Evolutionary conservation across 2,888 invertebrate genomes (phyloP), one percentile per base, ranked within the genome.

Genomic region (Diplazon laetatorius): DNA sequence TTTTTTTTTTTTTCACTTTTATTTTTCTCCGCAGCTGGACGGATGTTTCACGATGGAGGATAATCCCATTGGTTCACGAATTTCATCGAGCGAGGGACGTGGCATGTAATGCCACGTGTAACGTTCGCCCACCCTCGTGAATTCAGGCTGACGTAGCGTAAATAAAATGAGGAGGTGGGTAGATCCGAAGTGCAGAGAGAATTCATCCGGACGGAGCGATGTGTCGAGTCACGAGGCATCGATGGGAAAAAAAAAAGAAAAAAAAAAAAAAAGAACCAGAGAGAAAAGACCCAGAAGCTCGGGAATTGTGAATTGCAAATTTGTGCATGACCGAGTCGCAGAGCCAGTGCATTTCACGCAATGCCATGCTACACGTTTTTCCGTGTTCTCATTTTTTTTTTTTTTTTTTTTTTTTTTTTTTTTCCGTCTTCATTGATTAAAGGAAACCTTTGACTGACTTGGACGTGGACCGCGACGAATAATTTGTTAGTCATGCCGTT

Each of bases 221-320:
- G 42, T 30, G 66, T 16, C 42, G 25, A 39, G 55, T 42, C 12
- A 42, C 52, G 37, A 0, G 12, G 25, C 10, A 10, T 25, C 10
- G 16, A 20, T 9, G 44, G 16, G 20, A 46, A n/a, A 30, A 46
- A 16, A 35, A 14, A 16, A 22, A 35, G 16, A 25, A 35, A 35
- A 12, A 4, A 12, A 12, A n/a, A 35, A 20, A n/a, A n/a, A n/a
- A n/a, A n/a, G n/a, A n/a, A n/a, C n/a, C n/a, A n/a, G n/a, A n/a
- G n/a, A n/a, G n/a, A n/a, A n/a, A n/a, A n/a, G n/a, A n/a, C n/a
- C n/a, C n/a, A n/a, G n/a, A n/a, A n/a, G n/a, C n/a, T n/a, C n/a
- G n/a, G n/a, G n/a, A 63, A 63, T 63, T 30, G 48, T 63, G 35
- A 63, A 63, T 63, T 63, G 14, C 16, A 63, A 63, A 48, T 48